Base-by-base conservation (phyloP, 1,140 invertebrate genomes). In the Drosophila grimshawi region DNA sequence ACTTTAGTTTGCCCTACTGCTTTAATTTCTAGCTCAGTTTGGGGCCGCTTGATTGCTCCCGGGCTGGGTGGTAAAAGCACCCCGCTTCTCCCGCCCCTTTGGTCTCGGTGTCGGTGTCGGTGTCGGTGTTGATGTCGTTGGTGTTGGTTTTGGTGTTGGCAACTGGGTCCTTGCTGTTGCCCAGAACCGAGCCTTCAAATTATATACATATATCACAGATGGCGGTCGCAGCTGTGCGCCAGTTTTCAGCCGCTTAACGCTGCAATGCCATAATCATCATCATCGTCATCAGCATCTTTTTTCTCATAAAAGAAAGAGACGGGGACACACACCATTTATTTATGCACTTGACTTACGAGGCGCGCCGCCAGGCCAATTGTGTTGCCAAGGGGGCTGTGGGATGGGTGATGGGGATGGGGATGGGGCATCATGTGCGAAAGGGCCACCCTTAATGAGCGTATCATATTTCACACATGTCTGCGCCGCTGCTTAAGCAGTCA, bases 261-360 rank as follows among this genome's bases (percentile, higher is more conserved):
- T 86, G 68, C 76, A 78, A 57, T 78, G 72, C 51, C 62, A 72
- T 52, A 65, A 76, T 78, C 66, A 78, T 74, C 75, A 81, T 81
- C 78, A 74, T 77, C 61, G 65, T 49, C 59, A 76, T 78, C 71
- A 79, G 70, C 76, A 81, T 82, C 79, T 71, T 77, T 62, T 53
- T 78, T 65, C 63, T 70, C 81, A 71, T 72, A 76, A 76, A 46
- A 41, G 19, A n/a, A 35, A 59, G 56, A 65, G 59, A 33, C 48
- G 51, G 55, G 48, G 51, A 41, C 63, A 55, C 53, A 29, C 45
- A 70, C 46, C 82, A 68, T 81, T 86, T 86, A 86, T 86, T 86
- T 86, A 86, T 88, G 82, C 82, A 86, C 82, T 88, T 88, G 82
- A 88, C 83, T 86, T 86, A 46, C 69, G 59, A 53, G 51, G 33